Evolutionary conservation across 2,113 vertebrate genomes (phyloP).

Genomic region (Opisthocomus hoazin): DNA sequence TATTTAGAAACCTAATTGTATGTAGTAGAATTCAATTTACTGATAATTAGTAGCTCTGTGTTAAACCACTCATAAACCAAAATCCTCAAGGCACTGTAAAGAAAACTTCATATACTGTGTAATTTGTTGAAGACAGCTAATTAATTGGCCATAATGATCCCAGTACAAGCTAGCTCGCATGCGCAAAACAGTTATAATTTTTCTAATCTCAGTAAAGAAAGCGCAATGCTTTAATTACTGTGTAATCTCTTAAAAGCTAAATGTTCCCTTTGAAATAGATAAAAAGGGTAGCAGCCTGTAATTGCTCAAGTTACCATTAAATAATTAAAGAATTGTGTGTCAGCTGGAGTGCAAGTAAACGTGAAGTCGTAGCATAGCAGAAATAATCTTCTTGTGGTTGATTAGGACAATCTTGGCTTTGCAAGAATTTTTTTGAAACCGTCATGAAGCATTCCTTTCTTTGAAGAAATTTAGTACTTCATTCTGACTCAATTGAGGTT

Average conservation of each 20-base stretch:
- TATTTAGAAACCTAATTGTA: background rate
- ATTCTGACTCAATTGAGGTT: background rate
- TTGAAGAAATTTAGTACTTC: background rate
- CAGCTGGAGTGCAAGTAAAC: background rate
- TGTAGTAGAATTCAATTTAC: background rate
- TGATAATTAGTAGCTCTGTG: background rate
- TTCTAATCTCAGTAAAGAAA: background rate
- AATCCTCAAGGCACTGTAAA: background rate
- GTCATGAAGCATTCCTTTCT: background rate
- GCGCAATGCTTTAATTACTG: background rate
- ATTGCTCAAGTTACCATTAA: background rate
- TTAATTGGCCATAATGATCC: background rate
- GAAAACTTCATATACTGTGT: background rate
- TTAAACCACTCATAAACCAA: background rate
- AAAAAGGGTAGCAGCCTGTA: background rate
- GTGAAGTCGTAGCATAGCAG: background rate
- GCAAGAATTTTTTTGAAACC: background rate
- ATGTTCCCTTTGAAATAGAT: background rate
- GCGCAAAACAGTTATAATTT: background rate
- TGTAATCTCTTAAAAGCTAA: background rate
- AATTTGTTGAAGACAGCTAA: background rate
- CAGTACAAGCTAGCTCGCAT: background rate
- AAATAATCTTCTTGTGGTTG: background rate
- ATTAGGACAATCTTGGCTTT: background rate
- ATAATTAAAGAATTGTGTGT: constrained; percentile 1